phyloP scores from a whole-genome alignment of 2,888 invertebrate genomes.

The Temnothorax unifasciatus region DNA sequence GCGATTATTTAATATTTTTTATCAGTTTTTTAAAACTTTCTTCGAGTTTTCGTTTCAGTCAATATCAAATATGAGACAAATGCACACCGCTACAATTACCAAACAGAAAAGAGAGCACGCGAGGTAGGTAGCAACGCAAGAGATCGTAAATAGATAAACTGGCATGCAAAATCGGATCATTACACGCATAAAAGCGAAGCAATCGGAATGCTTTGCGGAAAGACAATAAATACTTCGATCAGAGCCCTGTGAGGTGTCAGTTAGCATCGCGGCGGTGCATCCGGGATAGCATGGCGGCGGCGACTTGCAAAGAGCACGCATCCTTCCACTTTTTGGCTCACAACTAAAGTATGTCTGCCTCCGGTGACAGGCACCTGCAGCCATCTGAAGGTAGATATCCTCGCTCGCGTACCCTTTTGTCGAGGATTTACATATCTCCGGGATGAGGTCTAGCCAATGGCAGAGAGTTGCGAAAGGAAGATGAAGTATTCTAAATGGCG shows the following conservation, averaged over 20 bases:
- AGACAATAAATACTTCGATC: slow-evolving; percentile 86
- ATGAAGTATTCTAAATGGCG: slow-evolving; percentile 37
- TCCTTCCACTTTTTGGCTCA: slow-evolving; percentile 78
- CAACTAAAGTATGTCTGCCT: slow-evolving; percentile 83
- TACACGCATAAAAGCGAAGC: slow-evolving; percentile 80
- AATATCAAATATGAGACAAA: slow-evolving; percentile 50
- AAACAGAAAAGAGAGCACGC: slow-evolving; percentile 43
- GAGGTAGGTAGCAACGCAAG: slow-evolving; percentile 59
- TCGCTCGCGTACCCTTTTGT: slow-evolving; percentile 62
- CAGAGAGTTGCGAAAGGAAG: slow-evolving; percentile 36
- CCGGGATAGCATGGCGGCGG: slow-evolving; percentile 81
- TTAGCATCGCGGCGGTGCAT: slow-evolving; percentile 82
- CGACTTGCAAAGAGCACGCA: slow-evolving; percentile 82
- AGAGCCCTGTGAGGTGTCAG: slow-evolving; percentile 85
- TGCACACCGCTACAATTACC: slow-evolving; percentile 39
- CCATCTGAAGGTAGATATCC: slow-evolving; percentile 65
- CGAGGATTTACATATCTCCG: slow-evolving; percentile 81
- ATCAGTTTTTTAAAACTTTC: background rate
- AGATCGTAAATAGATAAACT: slow-evolving; percentile 66
- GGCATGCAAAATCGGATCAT: slow-evolving; percentile 84
- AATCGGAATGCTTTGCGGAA: slow-evolving; percentile 49
- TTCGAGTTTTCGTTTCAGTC: background rate
- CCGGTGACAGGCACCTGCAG: slow-evolving; percentile 85
- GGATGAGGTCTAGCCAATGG: slow-evolving; percentile 62
- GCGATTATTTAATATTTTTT: background rate